A percentile compares a stretch with the other conserved stretches of the same genome.
Evolutionary conservation across 2,113 vertebrate species (phyloP).

Genomic region (Pithys albifrons): DNA sequence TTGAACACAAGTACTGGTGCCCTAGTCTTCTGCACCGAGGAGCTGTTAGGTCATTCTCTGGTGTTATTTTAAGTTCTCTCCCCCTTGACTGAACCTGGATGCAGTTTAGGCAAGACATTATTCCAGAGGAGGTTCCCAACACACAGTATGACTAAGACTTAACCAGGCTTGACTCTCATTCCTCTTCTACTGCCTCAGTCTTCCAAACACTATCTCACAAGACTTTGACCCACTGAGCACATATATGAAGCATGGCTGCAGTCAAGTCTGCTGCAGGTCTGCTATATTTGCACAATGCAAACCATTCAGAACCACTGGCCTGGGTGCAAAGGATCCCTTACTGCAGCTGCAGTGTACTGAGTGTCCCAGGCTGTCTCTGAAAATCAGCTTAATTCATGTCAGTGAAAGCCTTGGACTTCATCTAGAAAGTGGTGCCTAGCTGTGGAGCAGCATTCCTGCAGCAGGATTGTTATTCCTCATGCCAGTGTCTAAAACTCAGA

Average conservation of each 20-base stretch:
- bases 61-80: background rate
- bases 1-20: background rate
- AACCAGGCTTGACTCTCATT: background rate
- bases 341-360: background rate
- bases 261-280: background rate
- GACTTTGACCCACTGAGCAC: background rate
- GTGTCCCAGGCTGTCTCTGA: background rate
- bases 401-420: background rate
- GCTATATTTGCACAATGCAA: background rate
- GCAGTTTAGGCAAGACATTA: background rate
- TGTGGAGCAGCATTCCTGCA: background rate
- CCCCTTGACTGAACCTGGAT: background rate
- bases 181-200: background rate
- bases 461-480: background rate
- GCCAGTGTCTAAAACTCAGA: background rate
- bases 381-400: background rate
- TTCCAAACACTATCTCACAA: background rate
- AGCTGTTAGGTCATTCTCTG: background rate
- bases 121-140: background rate
- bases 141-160: background rate
- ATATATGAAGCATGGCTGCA: background rate
- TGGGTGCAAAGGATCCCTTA: background rate
- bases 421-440: background rate
- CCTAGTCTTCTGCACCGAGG: background rate
- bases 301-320: background rate